Conservation (phyloP, 2,113 vertebrate species). For the Anolis sagrei region DNA sequence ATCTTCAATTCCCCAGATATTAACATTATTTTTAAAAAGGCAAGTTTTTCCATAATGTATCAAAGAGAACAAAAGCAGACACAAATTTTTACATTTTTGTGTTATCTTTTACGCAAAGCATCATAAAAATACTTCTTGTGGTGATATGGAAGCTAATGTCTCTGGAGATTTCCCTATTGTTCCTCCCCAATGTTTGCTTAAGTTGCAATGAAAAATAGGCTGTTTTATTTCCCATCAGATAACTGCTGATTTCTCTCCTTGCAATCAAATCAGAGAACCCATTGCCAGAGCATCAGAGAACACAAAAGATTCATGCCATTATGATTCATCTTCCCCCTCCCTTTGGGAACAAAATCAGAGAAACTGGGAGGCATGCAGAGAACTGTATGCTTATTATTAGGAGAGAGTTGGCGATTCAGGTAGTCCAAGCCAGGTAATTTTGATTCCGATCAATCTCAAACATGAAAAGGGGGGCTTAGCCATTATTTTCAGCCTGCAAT, state of each 20-base stretch:
- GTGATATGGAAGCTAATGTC: constrained; percentile 61
- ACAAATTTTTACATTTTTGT: constrained; percentile 61
- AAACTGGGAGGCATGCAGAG: constrained; percentile 5
- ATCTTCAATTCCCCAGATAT: constrained; percentile 50
- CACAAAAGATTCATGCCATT: constrained; percentile 1
- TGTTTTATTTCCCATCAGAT: constrained; percentile 60
- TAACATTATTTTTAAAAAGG: background rate
- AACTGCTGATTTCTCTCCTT: constrained; percentile 43
- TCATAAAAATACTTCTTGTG: constrained; percentile 59
- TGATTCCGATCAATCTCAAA: constrained; percentile 36
- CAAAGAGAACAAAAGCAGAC: constrained; percentile 18
- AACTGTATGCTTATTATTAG: constrained; percentile 17
- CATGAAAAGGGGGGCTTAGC: constrained; percentile 1
- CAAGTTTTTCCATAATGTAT: constrained; percentile 48
- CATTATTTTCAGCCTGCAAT: constrained; percentile 15
- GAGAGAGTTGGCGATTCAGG: constrained; percentile 6
- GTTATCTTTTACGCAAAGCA: constrained; percentile 48
- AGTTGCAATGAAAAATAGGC: constrained; percentile 52
- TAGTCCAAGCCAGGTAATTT: constrained; percentile 38
- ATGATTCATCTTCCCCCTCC: constrained; percentile 16
- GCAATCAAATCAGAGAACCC: constrained; percentile 55
- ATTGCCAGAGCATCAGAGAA: constrained; percentile 40
- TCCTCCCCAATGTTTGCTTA: constrained; percentile 60
- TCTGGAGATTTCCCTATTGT: constrained; percentile 61
- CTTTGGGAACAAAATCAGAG: background rate